A percentile compares a stretch with the other conserved stretches of the same genome.
Evolutionary conservation across 2,113 vertebrate genomes (phyloP).

Genomic region (Pristiophorus japonicus): DNA sequence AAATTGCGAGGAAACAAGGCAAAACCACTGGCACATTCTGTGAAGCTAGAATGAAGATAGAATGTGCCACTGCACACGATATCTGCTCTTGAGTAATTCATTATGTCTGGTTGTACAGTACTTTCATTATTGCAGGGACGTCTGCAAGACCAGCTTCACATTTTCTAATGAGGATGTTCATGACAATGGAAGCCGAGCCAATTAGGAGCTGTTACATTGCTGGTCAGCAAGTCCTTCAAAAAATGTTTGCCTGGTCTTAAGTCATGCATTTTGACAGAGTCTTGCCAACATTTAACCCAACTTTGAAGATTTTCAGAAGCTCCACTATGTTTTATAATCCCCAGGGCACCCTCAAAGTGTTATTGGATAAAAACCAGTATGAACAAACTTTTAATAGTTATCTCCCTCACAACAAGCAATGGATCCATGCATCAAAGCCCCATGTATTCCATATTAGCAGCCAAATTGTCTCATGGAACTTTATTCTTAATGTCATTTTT

Average conservation of each 20-base stretch:
- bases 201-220: background rate
- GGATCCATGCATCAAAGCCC: slow-evolving; percentile 66
- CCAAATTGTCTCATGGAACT: slow-evolving; percentile 69
- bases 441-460: slow-evolving; percentile 61
- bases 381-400: slow-evolving; percentile 61
- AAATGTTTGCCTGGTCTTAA: background rate
- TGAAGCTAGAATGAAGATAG: slow-evolving; percentile 69
- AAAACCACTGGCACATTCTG: slow-evolving; percentile 73
- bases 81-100: slow-evolving; percentile 70
- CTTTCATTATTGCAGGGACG: slow-evolving; percentile 72
- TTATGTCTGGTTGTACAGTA: slow-evolving; percentile 69
- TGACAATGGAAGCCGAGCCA: background rate
- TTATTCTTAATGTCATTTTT: slow-evolving; percentile 61
- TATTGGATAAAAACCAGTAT: background rate
- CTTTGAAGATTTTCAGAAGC: background rate
- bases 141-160: slow-evolving; percentile 48
- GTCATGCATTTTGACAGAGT: no score
- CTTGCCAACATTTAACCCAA: background rate
- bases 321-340: background rate
- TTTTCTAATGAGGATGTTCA: slow-evolving; percentile 64
- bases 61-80: slow-evolving; percentile 70
- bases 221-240: background rate
- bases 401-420: slow-evolving; percentile 51
- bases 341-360: background rate
- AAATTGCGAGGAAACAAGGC: slow-evolving; percentile 60